Conservation (phyloP, 2,888 invertebrate species). For the Metacarcinus magister region DNA sequence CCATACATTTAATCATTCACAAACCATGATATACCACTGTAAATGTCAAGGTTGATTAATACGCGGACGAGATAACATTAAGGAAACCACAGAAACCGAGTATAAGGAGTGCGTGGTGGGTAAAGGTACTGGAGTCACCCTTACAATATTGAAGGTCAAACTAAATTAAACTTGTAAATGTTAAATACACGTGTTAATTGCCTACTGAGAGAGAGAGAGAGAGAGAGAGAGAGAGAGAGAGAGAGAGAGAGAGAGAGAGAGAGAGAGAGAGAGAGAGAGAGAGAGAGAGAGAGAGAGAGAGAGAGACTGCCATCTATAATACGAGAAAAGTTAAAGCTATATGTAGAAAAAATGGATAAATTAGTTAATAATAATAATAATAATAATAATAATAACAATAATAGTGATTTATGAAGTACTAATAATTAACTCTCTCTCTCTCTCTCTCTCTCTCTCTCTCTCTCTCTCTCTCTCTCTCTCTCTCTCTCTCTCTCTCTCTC, state of each 20-base stretch:
- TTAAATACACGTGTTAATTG: neutral
- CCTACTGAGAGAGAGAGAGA: neutral
- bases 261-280: conserved; percentile 51
- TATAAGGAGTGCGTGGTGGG: neutral
- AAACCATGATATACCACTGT: too few relatives aligned
- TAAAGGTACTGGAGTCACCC: neutral
- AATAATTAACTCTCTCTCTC: neutral
- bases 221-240: conserved; percentile 42
- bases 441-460: neutral
- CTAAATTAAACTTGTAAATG: neutral
- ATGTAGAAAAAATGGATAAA: neutral
- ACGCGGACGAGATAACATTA: too few relatives aligned
- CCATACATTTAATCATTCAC: too few relatives aligned
- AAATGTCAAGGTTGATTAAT: too few relatives aligned
- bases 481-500: conserved; percentile 58
- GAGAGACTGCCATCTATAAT: neutral
- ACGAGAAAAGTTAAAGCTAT: neutral
- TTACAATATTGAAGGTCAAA: neutral
- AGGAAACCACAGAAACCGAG: too few relatives aligned
- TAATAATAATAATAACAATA: neutral
- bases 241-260: neutral
- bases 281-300: conserved; percentile 44
- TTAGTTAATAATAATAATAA: neutral
- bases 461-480: conserved; percentile 32
- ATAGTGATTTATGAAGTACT: neutral